Percentiles rank a stretch among this genome's conserved stretches.
These are phyloP conservation scores for Protomyctophum bolini DNA, from an alignment of 2,113 vertebrate genomes.

Conservation along the genomic window DNA sequence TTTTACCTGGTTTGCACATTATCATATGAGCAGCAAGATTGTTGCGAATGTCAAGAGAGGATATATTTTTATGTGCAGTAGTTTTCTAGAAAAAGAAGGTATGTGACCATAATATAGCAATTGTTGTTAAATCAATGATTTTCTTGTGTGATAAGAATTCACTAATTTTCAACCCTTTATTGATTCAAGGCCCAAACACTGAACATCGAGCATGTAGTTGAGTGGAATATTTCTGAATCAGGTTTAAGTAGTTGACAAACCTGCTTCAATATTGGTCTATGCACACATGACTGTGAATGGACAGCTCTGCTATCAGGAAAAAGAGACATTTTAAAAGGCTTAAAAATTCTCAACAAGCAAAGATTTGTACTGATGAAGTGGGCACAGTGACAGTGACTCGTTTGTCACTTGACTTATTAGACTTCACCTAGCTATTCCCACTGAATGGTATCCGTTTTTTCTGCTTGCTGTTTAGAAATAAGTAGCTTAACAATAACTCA, in stretches of 20 bases:
- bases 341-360: constrained; percentile 13
- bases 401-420: constrained; percentile 10
- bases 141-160: constrained; percentile 44
- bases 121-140: constrained; percentile 54
- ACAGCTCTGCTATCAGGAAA: constrained; percentile 8
- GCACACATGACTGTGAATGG: constrained; percentile 19
- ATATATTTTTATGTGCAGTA: constrained; percentile 75
- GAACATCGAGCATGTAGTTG: constrained; percentile 3
- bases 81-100: constrained; percentile 64
- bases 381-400: constrained; percentile 21
- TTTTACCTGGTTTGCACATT: constrained; percentile 60
- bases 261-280: constrained; percentile 15
- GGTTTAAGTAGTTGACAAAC: constrained; percentile 29
- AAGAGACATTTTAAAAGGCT: constrained; percentile 1
- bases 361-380: constrained; percentile 62
- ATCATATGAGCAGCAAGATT: constrained; percentile 38
- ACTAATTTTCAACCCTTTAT: constrained; percentile 40
- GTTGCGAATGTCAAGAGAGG: constrained; percentile 56
- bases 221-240: constrained; percentile 4
- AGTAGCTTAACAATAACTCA: constrained; percentile 24
- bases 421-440: constrained; percentile 16
- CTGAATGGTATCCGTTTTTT: constrained; percentile 49
- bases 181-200: constrained; percentile 31
- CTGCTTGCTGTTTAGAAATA: constrained; percentile 18
- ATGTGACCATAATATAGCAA: constrained; percentile 47